Base-by-base conservation (phyloP, 2,797 vertebrate species). In the Acanthurus tractus region DNA sequence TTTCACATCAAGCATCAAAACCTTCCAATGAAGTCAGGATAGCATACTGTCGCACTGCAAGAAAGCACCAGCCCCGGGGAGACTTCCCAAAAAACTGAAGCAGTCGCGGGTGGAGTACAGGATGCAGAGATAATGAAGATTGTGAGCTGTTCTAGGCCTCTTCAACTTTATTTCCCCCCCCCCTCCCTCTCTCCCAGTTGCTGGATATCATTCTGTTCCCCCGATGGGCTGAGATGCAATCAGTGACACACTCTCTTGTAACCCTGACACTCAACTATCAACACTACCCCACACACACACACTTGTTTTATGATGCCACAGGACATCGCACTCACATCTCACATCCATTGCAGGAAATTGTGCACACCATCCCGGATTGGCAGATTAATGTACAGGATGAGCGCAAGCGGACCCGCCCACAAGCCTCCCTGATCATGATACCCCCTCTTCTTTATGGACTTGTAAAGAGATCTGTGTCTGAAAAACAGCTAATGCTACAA, bases 1-100 rank as follows among this genome's bases (percentile, higher is more conserved):
- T 86, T 93, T 91, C 90, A 92, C 87, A 89, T 90, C 84, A 80
- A 92, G 88, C 89, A 90, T 90, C 84, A 89, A 90, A 88, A 90
- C 78, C 80, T 86, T 88, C 89, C 86, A 85, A 78, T 85, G 93
- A 86, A 83, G 83, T 73, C 75, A 63, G 76, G 83, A 88, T 83
- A 62, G 85, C 75, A 15, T 12, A 62, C 50, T 71, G 76, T 76
- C 68, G 34, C 66, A 18, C 45, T 36, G 76, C 63, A 11, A 83
- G 81, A 85, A 78, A 84, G 73, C 76, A 49, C 61, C 40, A 6
- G 59, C 78, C 79, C 81, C 61, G 3, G 78, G 67, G 89, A 90
- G 83, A 83, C 68, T 59, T 70, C n/a, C 82, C 78, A 83, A 91
- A 91, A 34, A 87, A 69, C 71, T 57, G 42, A 77, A 70, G 82